phyloP scores from a whole-genome alignment of 2,888 invertebrate species.

The Cheilosia scutellata region DNA sequence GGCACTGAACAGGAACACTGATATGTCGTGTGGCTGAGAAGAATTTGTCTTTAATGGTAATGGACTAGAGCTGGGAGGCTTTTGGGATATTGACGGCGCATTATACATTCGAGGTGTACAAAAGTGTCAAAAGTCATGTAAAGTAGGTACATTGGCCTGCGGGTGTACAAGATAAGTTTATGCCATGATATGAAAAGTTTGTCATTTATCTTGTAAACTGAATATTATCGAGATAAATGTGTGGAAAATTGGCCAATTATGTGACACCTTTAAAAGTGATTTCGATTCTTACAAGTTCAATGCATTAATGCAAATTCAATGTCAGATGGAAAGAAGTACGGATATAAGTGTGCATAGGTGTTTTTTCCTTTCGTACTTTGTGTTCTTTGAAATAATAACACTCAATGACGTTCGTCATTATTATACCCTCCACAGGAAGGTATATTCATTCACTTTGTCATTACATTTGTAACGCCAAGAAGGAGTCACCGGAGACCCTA shows the following conservation, averaged over 20 bases:
- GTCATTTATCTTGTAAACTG: constrained; percentile 14
- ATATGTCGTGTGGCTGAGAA: constrained; percentile 18
- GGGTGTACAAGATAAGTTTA: constrained; percentile 25
- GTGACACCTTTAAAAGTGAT: no score
- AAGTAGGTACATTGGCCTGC: not conserved
- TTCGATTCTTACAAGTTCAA: no score
- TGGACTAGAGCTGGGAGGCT: constrained; percentile 3
- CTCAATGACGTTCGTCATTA: no score
- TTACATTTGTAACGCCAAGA: no score
- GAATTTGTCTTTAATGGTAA: constrained; percentile 49
- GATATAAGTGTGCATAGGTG: no score
- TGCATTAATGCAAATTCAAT: not conserved
- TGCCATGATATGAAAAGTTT: constrained; percentile 9
- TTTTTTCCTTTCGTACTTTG: no score
- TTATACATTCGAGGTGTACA: not conserved
- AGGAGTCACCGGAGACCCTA: no score
- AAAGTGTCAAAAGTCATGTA: constrained; percentile 58
- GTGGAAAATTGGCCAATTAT: constrained; percentile 18
- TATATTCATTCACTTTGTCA: no score
- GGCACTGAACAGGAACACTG: constrained; percentile 52
- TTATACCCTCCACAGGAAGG: no score
- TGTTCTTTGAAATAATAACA: no score
- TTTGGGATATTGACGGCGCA: constrained; percentile 6
- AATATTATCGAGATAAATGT: not conserved
- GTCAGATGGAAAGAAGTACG: no score